Conservation (phyloP, 2,888 invertebrate species). For the Ashinkailepas kermadecensis region DNA sequence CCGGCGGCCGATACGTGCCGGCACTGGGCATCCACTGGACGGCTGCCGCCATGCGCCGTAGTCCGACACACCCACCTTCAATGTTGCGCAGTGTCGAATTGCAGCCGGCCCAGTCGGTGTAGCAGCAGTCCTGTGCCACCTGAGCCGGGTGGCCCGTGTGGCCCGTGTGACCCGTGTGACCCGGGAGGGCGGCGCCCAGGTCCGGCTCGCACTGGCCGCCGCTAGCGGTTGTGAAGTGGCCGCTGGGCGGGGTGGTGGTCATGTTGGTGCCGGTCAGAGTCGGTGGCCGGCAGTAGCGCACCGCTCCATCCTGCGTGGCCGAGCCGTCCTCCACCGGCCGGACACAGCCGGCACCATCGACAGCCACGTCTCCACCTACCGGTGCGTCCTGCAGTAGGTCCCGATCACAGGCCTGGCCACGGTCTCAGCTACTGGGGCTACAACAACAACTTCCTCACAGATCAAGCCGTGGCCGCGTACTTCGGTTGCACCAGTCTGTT, state of each 20-base stretch:
- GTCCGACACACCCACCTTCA: background rate
- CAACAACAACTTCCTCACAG: too few species aligned
- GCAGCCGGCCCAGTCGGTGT: constrained; percentile 9
- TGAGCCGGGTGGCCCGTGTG: background rate
- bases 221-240: background rate
- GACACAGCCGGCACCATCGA: background rate
- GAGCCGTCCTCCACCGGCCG: background rate
- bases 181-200: background rate
- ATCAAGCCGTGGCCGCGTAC: too few species aligned
- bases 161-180: background rate
- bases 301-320: background rate
- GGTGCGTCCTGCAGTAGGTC: too few species aligned
- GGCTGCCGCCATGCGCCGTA: too few species aligned
- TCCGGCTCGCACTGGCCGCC: background rate
- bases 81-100: constrained; percentile 3
- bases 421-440: too few species aligned
- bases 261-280: background rate
- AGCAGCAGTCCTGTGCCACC: constrained; percentile 4
- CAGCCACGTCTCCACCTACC: background rate
- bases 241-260: background rate
- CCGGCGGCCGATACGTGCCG: too few species aligned
- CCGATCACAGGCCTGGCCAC: too few species aligned
- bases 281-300: background rate
- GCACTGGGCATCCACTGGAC: too few species aligned
- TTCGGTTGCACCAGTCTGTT: too few species aligned